phyloP scores from a whole-genome alignment of 2,888 invertebrate genomes.

The Dinocampus coccinellae region DNA sequence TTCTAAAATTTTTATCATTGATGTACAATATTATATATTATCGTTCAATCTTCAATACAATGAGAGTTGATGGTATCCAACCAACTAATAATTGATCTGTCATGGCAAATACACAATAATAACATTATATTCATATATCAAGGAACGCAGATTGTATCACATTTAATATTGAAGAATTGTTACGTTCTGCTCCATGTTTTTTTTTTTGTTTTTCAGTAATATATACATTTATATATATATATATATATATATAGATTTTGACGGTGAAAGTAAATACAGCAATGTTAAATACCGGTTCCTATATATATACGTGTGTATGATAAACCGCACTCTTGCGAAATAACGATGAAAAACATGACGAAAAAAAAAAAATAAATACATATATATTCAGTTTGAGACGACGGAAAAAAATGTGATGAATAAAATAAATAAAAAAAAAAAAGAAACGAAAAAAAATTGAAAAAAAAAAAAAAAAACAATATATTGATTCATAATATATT shows the following conservation, averaged over 20 bases:
- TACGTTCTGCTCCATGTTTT: background rate
- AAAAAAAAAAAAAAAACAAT: too few species aligned
- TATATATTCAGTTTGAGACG: too few species aligned
- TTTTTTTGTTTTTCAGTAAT: background rate
- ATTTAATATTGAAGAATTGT: conserved; percentile 9
- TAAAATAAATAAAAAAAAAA: background rate
- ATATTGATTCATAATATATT: background rate
- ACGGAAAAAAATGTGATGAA: background rate
- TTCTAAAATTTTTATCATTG: background rate
- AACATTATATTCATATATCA: background rate
- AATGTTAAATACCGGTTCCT: conserved; percentile 11
- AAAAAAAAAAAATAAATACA: background rate
- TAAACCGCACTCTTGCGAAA: background rate
- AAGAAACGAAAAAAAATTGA: too few species aligned
- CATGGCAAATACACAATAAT: background rate
- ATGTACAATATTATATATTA: background rate
- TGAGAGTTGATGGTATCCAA: background rate
- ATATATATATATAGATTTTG: background rate
- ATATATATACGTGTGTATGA: background rate
- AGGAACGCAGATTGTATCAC: background rate
- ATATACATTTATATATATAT: background rate
- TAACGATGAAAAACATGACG: background rate
- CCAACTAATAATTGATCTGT: conserved; percentile 21
- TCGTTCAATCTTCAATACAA: conserved; percentile 5
- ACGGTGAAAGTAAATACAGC: conserved; percentile 15